Evolutionary conservation across 2,888 invertebrate species (phyloP).

Genomic region (Machimus rusticus): DNA sequence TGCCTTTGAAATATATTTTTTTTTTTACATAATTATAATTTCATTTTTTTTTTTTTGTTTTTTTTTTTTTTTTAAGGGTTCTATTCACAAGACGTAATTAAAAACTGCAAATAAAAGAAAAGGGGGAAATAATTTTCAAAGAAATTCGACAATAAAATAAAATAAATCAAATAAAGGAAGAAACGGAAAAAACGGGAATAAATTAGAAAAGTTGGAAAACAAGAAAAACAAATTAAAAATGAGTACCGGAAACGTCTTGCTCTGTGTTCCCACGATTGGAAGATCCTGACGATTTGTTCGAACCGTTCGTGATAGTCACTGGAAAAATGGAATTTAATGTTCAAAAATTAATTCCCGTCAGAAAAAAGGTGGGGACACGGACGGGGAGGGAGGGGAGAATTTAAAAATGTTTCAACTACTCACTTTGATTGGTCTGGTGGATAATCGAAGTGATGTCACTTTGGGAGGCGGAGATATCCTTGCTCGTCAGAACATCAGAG

Average conservation of each 20-base stretch:
- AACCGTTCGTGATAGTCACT: conserved; percentile 62
- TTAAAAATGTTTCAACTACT: not conserved
- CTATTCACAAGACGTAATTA: conserved; percentile 61
- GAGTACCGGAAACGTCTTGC: conserved; percentile 60
- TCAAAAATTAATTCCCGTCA: not conserved
- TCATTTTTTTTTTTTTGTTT: not conserved
- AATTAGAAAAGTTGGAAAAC: not conserved
- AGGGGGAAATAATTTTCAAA: conserved; percentile 12
- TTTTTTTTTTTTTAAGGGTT: not conserved
- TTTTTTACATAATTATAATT: not conserved
- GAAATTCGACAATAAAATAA: not conserved
- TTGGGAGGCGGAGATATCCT: conserved; percentile 64
- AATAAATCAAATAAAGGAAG: conserved; percentile 42
- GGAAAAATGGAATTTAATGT: conserved; percentile 20
- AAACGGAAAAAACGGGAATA: conserved; percentile 39
- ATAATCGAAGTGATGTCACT: conserved; percentile 64
- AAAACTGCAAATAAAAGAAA: conserved; percentile 55
- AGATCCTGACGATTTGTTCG: conserved; percentile 63
- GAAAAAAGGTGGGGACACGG: too few relatives aligned
- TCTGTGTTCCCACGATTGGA: conserved; percentile 63
- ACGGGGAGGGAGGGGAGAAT: too few relatives aligned
- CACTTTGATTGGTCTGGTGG: conserved; percentile 63
- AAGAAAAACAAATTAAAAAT: conserved; percentile 47
- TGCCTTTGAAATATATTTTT: not conserved
- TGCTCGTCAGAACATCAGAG: conserved; percentile 63